These are phyloP conservation scores for Diadema setosum DNA, from an alignment of 35 echinoderm and acorn worm genomes.

Conservation along the genomic window DNA sequence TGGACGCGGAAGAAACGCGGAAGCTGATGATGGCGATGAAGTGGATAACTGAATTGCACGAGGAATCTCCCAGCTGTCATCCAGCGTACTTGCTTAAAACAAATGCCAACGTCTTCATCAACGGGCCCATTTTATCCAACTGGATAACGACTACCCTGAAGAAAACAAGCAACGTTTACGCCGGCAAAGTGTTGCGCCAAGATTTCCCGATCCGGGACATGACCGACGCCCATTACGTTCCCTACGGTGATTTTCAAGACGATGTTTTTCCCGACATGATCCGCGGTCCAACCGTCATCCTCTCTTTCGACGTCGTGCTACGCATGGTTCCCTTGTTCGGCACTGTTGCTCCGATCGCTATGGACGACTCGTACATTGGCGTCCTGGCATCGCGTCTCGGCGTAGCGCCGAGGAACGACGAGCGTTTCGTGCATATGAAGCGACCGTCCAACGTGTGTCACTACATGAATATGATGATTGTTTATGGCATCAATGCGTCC, in stretches of 20 bases:
- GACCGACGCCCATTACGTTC: conserved; percentile 41
- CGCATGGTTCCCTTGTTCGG: conserved; percentile 39
- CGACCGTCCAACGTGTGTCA: conserved; percentile 78
- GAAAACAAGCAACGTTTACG: conserved; percentile 27
- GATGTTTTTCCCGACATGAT: conserved; percentile 59
- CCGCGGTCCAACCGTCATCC: conserved; percentile 51
- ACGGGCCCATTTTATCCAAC: conserved; percentile 42
- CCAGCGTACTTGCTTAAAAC: conserved; percentile 66
- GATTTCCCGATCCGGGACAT: conserved; percentile 72
- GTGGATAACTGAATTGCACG: conserved; percentile 42
- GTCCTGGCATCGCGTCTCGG: conserved; percentile 63
- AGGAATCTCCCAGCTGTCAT: neutral
- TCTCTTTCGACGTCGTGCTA: conserved; percentile 67
- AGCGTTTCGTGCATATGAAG: conserved; percentile 58
- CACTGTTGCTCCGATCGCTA: conserved; percentile 68
- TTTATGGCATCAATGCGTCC: conserved; percentile 6
- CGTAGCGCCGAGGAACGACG: conserved; percentile 36
- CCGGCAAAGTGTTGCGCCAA: conserved; percentile 57
- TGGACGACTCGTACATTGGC: conserved; percentile 89
- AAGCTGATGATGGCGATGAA: conserved; percentile 69
- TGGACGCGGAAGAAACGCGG: conserved; percentile 60
- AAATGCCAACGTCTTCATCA: conserved; percentile 56
- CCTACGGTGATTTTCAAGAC: conserved; percentile 39
- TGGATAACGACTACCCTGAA: conserved; percentile 46
- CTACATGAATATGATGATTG: conserved; percentile 78